These are phyloP conservation scores for Drosophila mettleri DNA, from an alignment of 2,888 invertebrate species.

Conservation along the genomic window DNA sequence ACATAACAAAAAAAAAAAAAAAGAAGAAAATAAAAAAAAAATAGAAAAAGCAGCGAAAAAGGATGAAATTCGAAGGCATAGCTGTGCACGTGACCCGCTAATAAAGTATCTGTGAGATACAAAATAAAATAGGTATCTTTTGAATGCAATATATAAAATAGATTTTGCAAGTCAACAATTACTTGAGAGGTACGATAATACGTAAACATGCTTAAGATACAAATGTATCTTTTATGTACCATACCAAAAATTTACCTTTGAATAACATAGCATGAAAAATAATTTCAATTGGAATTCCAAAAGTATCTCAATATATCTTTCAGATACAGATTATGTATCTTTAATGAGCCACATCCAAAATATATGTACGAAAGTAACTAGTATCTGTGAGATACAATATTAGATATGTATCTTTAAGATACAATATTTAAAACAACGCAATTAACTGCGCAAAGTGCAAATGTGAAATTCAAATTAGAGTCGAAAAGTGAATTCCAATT, in stretches of 20 bases:
- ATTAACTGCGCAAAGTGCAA: constrained; percentile 44
- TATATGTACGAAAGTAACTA: background rate
- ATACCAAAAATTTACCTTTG: too few relatives aligned
- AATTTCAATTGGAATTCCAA: background rate
- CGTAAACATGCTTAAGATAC: background rate
- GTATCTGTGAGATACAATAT: background rate
- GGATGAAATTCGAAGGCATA: constrained; percentile 17
- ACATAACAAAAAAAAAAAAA: constrained; percentile 6
- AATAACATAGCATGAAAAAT: too few relatives aligned
- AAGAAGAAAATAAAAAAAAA: background rate
- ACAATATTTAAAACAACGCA: constrained; percentile 5
- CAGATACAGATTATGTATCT: constrained; percentile 4
- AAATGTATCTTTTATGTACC: background rate
- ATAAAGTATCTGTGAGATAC: constrained; percentile 7
- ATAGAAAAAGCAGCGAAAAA: constrained; percentile 9
- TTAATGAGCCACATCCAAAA: background rate
- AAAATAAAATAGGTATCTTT: background rate
- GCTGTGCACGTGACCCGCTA: constrained; percentile 75
- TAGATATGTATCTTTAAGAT: constrained; percentile 2
- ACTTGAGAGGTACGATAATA: background rate
- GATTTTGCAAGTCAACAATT: background rate
- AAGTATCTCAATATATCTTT: background rate
- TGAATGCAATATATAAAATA: background rate
- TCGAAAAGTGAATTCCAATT: constrained; percentile 50
- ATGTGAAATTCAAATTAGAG: constrained; percentile 63